Evolutionary conservation across 2,113 vertebrate species (phyloP), one percentile per base, ranked within the genome.

Genomic region (Catharus minimus): DNA sequence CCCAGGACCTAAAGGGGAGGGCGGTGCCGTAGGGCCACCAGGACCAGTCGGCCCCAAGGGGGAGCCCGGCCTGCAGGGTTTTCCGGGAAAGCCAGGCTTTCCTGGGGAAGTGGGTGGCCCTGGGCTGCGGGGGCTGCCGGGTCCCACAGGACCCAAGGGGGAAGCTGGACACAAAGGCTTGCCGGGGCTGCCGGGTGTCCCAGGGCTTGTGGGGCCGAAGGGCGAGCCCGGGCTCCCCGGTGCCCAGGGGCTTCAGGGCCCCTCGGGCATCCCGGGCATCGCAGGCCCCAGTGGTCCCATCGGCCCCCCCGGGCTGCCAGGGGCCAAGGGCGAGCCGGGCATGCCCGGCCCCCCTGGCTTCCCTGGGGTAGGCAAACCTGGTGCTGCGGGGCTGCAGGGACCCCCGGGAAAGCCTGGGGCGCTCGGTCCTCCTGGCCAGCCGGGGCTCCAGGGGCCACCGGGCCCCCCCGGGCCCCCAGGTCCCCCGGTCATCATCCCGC

Each of bases 221-320:
- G 99, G 98, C 7, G 97, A 98, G 86, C 93, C 93, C 4, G 99
- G 99, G 84, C 95, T 98, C 61, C 97, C 98, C 1, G 99, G 99
- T 2, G 98, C 97, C 33, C 95, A 97, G 81, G 99, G 99, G 5
- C 97, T 98, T 32, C 99, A 99, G 95, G 99, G 99, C 9, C 98
- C 98, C 36, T 97, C 97, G 7, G 99, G 99, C 80, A 99, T 99
- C 90, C 99, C 99, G 4, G 99, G 99, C 55, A 98, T 99, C 24
- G 90, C 97, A 19, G 99, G 99, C 23, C 97, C 98, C 71, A 98
- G 97, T 5, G 99, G 99, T 19, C 98, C 98, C 80, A 98, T 98
- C 13, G 99, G 99, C 7, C 97, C 98, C 41, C 97, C 98, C 5
- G 99, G 99, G 72, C 94, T 97, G 88, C 97, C 97, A 1, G 99